Percentiles rank a stretch among this genome's conserved stretches.
Evolutionary conservation across 2,797 vertebrate genomes (phyloP).

Genomic region (Galaxias olidus): DNA sequence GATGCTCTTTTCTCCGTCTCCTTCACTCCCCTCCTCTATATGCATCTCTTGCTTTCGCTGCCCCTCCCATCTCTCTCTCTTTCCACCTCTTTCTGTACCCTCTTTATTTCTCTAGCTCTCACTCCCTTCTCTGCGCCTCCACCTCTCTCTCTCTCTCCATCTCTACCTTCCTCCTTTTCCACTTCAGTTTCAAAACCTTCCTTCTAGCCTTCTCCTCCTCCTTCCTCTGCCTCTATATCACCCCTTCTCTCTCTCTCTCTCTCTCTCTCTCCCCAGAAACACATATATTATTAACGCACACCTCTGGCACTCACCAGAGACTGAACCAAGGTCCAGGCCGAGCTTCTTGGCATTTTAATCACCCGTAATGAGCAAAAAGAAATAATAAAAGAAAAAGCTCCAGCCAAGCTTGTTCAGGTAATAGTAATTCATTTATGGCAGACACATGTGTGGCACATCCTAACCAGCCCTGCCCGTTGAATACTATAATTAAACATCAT

Average conservation of each 20-base stretch:
- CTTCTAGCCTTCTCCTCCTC: slow-evolving; percentile 37
- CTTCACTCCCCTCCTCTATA: slow-evolving; percentile 34
- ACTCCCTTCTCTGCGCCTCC: slow-evolving; percentile 27
- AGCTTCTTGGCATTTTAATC: slow-evolving; percentile 68
- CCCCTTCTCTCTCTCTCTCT: slow-evolving; percentile 2
- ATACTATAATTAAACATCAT: slow-evolving; percentile 22
- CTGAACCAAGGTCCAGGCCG: slow-evolving; percentile 52
- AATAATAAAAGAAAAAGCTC: slow-evolving; percentile 46
- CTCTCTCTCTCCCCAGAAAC: slow-evolving; percentile 44
- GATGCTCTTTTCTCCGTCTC: slow-evolving; percentile 59
- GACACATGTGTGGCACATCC: slow-evolving; percentile 37
- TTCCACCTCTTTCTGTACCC: slow-evolving; percentile 35
- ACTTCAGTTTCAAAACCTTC: not conserved
- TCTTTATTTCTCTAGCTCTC: slow-evolving; percentile 31
- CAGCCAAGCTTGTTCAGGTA: slow-evolving; percentile 43
- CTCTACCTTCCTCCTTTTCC: slow-evolving; percentile 21
- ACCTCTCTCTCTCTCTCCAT: slow-evolving; percentile 22
- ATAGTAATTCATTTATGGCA: slow-evolving; percentile 52
- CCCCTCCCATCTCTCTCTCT: not conserved
- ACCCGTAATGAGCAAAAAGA: slow-evolving; percentile 58
- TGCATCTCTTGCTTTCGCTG: not conserved
- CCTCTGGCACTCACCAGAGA: slow-evolving; percentile 62
- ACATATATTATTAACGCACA: slow-evolving; percentile 75
- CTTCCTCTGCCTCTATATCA: not conserved
- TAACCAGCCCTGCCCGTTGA: slow-evolving; percentile 24